Evolutionary conservation across 64 coral and sea anemone species (phyloP).

Genomic region (Actinia equina): DNA sequence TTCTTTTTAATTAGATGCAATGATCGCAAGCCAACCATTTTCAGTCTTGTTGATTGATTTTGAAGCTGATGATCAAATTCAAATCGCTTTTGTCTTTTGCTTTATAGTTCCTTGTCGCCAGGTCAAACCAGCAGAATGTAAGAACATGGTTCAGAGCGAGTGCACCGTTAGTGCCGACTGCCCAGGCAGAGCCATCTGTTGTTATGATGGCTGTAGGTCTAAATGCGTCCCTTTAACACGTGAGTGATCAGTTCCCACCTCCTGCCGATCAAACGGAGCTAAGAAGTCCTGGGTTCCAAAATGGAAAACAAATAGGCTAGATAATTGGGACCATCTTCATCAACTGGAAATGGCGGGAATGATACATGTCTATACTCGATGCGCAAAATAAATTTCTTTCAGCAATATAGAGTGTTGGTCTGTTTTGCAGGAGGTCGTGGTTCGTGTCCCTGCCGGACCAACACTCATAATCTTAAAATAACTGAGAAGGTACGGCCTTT

Average conservation of each 20-base stretch:
- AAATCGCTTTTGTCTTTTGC: neutral
- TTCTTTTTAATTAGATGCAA: no score
- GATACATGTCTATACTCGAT: neutral
- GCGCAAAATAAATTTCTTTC: neutral
- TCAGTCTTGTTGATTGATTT: neutral
- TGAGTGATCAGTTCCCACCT: neutral
- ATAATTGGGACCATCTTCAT: neutral
- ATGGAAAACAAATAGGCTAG: neutral
- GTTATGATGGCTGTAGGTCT: conserved; percentile 1
- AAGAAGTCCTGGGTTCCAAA: neutral
- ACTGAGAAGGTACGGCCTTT: no score
- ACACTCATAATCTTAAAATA: no score
- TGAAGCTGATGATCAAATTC: no score
- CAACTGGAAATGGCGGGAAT: neutral
- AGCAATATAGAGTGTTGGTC: neutral
- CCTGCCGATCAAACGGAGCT: neutral
- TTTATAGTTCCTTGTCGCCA: neutral
- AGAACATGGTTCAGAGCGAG: conserved; percentile 23
- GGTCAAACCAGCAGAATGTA: conserved; percentile 16
- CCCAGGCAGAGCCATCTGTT: neutral
- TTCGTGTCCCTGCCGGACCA: no score
- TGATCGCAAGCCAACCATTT: no score
- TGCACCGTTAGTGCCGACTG: conserved; percentile 6
- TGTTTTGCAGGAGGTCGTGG: no score
- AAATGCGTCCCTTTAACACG: neutral